Conservation (phyloP, 1,140 invertebrate species). For the Zaprionus taronus region DNA sequence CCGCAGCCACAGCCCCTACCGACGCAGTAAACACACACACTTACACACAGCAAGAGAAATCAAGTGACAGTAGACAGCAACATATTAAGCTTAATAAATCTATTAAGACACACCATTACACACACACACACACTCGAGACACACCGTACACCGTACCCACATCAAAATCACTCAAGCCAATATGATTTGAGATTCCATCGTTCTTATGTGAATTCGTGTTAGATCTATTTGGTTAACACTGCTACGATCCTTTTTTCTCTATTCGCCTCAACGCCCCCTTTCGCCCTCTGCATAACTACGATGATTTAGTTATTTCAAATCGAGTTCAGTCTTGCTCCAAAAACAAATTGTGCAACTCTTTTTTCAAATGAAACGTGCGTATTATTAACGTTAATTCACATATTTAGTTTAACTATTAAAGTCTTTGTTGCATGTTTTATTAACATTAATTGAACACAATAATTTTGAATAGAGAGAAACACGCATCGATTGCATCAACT, state of each 20-base stretch:
- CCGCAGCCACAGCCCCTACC: conserved; percentile 85
- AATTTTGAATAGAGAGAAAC: background rate
- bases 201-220: conserved; percentile 35
- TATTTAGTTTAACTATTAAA: conserved; percentile 34
- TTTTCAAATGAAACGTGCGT: conserved; percentile 41
- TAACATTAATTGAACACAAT: conserved; percentile 26
- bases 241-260: background rate
- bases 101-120: conserved; percentile 30
- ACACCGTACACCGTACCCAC: background rate
- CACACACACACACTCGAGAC: background rate
- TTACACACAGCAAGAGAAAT: conserved; percentile 30
- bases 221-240: conserved; percentile 6
- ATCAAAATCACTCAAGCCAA: conserved; percentile 9
- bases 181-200: conserved; percentile 35
- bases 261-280: background rate
- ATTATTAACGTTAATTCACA: conserved; percentile 61
- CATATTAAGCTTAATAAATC: conserved; percentile 34
- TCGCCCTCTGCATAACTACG: background rate
- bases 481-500: conserved; percentile 1
- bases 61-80: conserved; percentile 23
- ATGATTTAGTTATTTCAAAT: background rate
- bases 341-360: conserved; percentile 10
- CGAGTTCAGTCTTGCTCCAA: conserved; percentile 18
- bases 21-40: conserved; percentile 51
- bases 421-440: conserved; percentile 31